A percentile compares a stretch with the other conserved stretches of the same genome.
phyloP scores from a whole-genome alignment of 1,140 invertebrate species.

The Hormaphis cornu region DNA sequence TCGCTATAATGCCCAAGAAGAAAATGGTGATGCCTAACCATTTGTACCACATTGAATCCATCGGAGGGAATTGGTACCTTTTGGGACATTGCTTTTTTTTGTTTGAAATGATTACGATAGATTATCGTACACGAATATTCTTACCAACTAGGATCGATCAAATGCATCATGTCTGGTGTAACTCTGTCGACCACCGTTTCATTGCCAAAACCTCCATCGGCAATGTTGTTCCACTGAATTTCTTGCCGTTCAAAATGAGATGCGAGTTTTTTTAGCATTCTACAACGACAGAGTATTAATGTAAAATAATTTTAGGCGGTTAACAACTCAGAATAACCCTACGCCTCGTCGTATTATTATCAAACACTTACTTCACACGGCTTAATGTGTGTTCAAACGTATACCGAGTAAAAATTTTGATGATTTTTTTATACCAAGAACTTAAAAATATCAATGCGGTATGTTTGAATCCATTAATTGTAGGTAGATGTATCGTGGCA shows the following conservation, averaged over 20 bases:
- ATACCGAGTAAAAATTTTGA: too few relatives aligned
- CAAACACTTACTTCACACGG: neutral
- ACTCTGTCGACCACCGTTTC: conserved; percentile 64
- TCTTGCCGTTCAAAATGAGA: conserved; percentile 17
- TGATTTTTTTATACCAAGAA: neutral
- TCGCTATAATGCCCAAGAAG: conserved; percentile 57
- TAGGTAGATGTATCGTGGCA: too few relatives aligned
- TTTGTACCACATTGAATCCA: conserved; percentile 69
- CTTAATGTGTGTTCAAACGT: too few relatives aligned
- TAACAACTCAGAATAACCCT: too few relatives aligned
- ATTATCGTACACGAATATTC: neutral
- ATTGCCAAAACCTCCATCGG: conserved; percentile 46
- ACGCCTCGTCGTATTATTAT: too few relatives aligned
- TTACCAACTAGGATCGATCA: conserved; percentile 63
- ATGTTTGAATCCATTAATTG: neutral
- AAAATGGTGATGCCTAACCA: conserved; percentile 66
- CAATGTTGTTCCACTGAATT: neutral
- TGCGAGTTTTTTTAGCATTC: conserved; percentile 10
- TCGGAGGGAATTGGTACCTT: conserved; percentile 59
- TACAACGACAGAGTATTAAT: neutral
- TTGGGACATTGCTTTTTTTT: neutral
- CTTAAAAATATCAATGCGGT: neutral
- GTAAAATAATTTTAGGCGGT: neutral
- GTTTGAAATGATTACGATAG: neutral
- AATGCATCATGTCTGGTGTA: conserved; percentile 58